Percentiles rank a stretch among this genome's conserved stretches.
These are phyloP conservation scores for Antitype chi DNA, from an alignment of 2,888 invertebrate species.

Conservation along the genomic window DNA sequence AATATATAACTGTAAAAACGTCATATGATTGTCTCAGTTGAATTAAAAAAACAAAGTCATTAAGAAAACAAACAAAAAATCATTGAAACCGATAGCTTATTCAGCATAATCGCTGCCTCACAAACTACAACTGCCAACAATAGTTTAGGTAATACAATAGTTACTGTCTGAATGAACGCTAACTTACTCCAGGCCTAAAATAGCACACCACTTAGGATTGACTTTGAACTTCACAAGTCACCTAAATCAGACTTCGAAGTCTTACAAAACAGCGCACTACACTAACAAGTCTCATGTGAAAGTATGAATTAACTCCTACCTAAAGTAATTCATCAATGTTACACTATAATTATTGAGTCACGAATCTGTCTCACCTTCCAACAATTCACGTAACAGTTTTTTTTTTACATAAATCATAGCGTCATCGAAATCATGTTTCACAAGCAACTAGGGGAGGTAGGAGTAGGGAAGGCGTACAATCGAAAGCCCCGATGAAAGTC, in stretches of 20 bases:
- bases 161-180: slow-evolving; percentile 68
- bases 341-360: slow-evolving; percentile 70
- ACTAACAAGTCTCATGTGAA: slow-evolving; percentile 57
- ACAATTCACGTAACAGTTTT: slow-evolving; percentile 70
- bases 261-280: slow-evolving; percentile 62
- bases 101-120: slow-evolving; percentile 46
- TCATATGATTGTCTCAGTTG: background rate
- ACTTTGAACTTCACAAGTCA: slow-evolving; percentile 77
- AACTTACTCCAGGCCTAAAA: slow-evolving; percentile 70
- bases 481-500: slow-evolving; percentile 88
- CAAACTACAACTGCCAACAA: slow-evolving; percentile 65
- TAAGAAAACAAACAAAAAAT: slow-evolving; percentile 24
- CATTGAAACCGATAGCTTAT: slow-evolving; percentile 36
- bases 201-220: slow-evolving; percentile 71
- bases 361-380: slow-evolving; percentile 75
- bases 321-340: slow-evolving; percentile 70
- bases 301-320: slow-evolving; percentile 59
- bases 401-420: slow-evolving; percentile 84
- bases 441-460: slow-evolving; percentile 77
- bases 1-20: background rate
- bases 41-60: background rate
- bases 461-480: slow-evolving; percentile 76
- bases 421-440: slow-evolving; percentile 87
- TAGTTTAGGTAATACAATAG: slow-evolving; percentile 66
- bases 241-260: slow-evolving; percentile 69